Percentiles rank a stretch among this genome's conserved stretches.
Evolutionary conservation across 2,113 vertebrate genomes (phyloP).

Genomic region (Talpa occidentalis): DNA sequence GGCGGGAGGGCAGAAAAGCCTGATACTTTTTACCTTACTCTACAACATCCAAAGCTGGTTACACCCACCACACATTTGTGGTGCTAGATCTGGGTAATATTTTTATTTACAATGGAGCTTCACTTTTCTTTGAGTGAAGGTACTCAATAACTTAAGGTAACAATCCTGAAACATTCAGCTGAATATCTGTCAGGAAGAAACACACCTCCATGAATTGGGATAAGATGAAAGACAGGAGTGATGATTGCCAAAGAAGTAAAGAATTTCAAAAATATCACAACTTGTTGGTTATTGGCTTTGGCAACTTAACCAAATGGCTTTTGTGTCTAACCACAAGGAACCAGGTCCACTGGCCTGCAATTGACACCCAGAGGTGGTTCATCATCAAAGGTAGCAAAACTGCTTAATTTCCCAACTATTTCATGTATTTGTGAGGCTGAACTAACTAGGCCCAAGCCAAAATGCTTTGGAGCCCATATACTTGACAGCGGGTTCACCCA

Average conservation of each 20-base stretch:
- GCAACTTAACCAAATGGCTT: neutral
- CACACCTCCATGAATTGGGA: neutral
- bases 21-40: no score
- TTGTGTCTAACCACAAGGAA: neutral
- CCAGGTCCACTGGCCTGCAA: neutral
- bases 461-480: neutral
- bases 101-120: neutral
- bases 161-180: neutral
- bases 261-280: slow-evolving; percentile 14
- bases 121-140: slow-evolving; percentile 13
- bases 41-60: slow-evolving; percentile 25
- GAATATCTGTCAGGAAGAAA: neutral
- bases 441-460: neutral
- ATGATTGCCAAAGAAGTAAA: neutral
- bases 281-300: neutral
- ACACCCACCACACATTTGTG: neutral
- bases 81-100: neutral
- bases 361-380: neutral
- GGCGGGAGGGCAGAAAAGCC: no score
- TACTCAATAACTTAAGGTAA: slow-evolving; percentile 13
- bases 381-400: slow-evolving; percentile 4
- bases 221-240: neutral
- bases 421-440: neutral
- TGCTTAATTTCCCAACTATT: neutral
- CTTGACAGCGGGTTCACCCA: neutral